Percentiles rank a stretch among this genome's conserved stretches.
Conservation (phyloP, 2,888 invertebrate genomes). For the Andrena chrysosceles region DNA sequence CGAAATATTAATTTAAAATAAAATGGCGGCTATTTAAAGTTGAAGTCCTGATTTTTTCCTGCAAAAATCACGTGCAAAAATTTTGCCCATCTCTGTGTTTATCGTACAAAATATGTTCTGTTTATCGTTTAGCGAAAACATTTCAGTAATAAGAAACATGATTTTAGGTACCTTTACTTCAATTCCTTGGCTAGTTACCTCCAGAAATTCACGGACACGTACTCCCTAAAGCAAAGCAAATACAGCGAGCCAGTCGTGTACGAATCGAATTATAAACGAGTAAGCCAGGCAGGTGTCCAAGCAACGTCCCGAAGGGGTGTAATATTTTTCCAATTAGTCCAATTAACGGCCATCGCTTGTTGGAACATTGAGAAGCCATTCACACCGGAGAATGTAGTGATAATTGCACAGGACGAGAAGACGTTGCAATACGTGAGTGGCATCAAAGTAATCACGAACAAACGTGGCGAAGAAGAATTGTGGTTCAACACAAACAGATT, state of each 20-base stretch:
- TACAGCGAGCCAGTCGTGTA: constrained; percentile 77
- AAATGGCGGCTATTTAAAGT: too few relatives aligned
- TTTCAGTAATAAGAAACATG: neutral
- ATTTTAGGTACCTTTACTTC: constrained; percentile 82
- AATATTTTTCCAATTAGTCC: constrained; percentile 84
- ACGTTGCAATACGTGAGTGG: constrained; percentile 83
- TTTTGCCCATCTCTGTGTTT: neutral
- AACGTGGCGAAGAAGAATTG: constrained; percentile 79
- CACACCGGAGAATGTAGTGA: constrained; percentile 79
- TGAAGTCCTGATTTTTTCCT: too few relatives aligned
- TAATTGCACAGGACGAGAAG: constrained; percentile 78
- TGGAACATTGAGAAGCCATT: constrained; percentile 84
- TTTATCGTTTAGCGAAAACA: neutral
- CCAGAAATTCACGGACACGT: constrained; percentile 79
- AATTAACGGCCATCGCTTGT: constrained; percentile 83
- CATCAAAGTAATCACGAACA: constrained; percentile 81
- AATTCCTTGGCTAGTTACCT: constrained; percentile 83
- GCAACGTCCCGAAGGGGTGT: constrained; percentile 82
- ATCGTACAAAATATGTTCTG: neutral
- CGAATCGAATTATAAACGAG: constrained; percentile 79
- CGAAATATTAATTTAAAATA: too few relatives aligned
- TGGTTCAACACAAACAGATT: constrained; percentile 83
- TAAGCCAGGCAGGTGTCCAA: constrained; percentile 83
- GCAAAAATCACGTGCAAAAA: too few relatives aligned
- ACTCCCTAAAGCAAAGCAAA: constrained; percentile 77